Conservation (phyloP, 2,797 vertebrate species). For the Propithecus deckenii region DNA sequence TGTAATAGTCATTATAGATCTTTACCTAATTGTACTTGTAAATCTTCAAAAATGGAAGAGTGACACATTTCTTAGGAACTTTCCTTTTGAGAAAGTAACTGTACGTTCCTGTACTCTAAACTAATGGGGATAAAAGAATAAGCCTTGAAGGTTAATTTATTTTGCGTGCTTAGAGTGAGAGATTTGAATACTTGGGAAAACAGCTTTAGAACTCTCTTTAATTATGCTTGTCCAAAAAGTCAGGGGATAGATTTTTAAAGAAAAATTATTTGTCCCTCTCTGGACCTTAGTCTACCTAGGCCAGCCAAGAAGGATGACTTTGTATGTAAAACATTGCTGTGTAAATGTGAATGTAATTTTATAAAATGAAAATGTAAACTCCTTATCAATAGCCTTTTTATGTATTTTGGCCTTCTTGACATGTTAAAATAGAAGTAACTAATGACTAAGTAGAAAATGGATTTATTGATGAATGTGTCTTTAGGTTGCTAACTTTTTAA, state of each 20-base stretch:
- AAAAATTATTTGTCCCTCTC: background rate
- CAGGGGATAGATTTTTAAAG: background rate
- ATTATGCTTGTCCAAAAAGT: background rate
- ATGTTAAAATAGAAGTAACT: conserved; percentile 32
- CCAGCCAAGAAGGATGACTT: background rate
- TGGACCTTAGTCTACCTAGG: background rate
- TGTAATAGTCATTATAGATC: background rate
- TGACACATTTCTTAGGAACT: background rate
- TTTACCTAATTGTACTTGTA: background rate
- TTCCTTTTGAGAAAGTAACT: conserved; percentile 49
- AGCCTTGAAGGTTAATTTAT: background rate
- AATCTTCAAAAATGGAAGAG: conserved; percentile 19
- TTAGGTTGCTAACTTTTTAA: conserved; percentile 43
- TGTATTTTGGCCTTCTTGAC: conserved; percentile 18
- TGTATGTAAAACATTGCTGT: background rate
- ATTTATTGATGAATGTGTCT: background rate
- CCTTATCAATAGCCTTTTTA: background rate
- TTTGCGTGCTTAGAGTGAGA: background rate
- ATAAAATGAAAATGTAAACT: conserved; percentile 17
- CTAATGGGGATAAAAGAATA: conserved; percentile 18
- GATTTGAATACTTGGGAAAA: background rate
- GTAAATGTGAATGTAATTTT: conserved; percentile 7
- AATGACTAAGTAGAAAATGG: background rate
- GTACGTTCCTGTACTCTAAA: background rate
- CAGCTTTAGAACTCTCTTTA: background rate